Percentiles rank a stretch among this genome's conserved stretches.
These are phyloP conservation scores for Amphipyra berbera DNA, from an alignment of 2,888 invertebrate genomes.

Conservation along the genomic window DNA sequence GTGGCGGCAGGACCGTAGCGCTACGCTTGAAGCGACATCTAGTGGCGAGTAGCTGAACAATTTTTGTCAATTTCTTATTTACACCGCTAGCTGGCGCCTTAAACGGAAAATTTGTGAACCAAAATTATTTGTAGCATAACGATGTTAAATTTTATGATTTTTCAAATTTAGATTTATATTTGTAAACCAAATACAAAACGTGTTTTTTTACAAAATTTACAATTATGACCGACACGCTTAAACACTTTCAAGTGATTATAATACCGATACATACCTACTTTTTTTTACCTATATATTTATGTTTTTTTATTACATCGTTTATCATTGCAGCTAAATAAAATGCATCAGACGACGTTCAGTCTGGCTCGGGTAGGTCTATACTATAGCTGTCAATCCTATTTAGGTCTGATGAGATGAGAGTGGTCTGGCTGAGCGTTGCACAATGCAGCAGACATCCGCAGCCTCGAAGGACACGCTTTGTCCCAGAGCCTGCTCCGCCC, in stretches of 20 bases:
- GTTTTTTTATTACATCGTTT: neutral
- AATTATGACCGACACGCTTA: no score
- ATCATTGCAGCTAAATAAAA: neutral
- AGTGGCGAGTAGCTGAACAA: constrained; percentile 81
- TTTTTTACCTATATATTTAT: neutral
- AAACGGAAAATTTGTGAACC: neutral
- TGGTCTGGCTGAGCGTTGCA: constrained; percentile 60
- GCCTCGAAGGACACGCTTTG: constrained; percentile 78
- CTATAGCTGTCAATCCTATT: constrained; percentile 43
- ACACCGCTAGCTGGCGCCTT: constrained; percentile 55
- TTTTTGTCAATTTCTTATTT: constrained; percentile 58
- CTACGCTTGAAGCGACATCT: constrained; percentile 75
- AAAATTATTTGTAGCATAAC: neutral
- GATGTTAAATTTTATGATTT: neutral
- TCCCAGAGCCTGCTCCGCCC: constrained; percentile 61
- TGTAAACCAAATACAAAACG: no score
- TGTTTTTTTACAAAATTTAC: no score
- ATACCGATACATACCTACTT: no score
- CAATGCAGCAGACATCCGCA: constrained; percentile 76
- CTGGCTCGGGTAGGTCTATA: constrained; percentile 29
- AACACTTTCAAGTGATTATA: no score
- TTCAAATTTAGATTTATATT: neutral
- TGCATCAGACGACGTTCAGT: constrained; percentile 8
- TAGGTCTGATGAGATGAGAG: constrained; percentile 57
- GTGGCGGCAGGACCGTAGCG: constrained; percentile 70